These are phyloP conservation scores for Microplitis demolitor DNA, from an alignment of 1,140 invertebrate species.

Conservation along the genomic window DNA sequence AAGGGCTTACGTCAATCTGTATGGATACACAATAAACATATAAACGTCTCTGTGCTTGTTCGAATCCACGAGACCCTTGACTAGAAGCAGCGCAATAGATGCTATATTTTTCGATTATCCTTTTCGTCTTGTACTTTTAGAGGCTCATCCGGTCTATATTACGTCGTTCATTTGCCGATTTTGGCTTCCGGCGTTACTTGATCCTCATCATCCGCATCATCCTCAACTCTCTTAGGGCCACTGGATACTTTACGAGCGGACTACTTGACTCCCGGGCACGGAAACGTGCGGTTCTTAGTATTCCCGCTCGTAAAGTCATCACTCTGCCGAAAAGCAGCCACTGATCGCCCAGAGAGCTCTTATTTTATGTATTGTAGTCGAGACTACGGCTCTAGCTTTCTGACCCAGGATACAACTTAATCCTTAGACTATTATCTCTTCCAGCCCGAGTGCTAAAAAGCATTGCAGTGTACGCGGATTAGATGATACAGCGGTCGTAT, in stretches of 20 bases:
- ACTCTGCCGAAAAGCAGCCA: no score
- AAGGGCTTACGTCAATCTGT: conserved; percentile 14
- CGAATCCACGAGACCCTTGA: not conserved
- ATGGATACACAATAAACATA: not conserved
- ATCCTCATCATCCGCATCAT: not conserved
- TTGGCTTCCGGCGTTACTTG: conserved; percentile 10
- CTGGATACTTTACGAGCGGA: not conserved
- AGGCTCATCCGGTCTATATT: conserved; percentile 21
- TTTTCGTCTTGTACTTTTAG: not conserved
- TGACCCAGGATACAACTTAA: not conserved
- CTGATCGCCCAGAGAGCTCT: not conserved
- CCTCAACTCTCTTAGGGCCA: no score
- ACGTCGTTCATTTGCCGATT: not conserved
- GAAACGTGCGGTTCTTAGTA: not conserved
- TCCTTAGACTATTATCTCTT: not conserved
- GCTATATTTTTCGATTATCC: conserved; percentile 29
- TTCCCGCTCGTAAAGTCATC: conserved; percentile 16
- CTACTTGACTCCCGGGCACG: not conserved
- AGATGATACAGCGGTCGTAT: no score
- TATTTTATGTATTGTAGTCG: not conserved
- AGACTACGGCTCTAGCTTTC: not conserved
- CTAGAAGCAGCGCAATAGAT: not conserved
- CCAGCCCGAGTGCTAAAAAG: not conserved
- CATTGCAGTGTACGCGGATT: not conserved
- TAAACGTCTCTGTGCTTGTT: not conserved